Percentiles rank a stretch among this genome's conserved stretches.
These are phyloP conservation scores for Gobius niger DNA, from an alignment of 2,113 vertebrate species.

Conservation along the genomic window DNA sequence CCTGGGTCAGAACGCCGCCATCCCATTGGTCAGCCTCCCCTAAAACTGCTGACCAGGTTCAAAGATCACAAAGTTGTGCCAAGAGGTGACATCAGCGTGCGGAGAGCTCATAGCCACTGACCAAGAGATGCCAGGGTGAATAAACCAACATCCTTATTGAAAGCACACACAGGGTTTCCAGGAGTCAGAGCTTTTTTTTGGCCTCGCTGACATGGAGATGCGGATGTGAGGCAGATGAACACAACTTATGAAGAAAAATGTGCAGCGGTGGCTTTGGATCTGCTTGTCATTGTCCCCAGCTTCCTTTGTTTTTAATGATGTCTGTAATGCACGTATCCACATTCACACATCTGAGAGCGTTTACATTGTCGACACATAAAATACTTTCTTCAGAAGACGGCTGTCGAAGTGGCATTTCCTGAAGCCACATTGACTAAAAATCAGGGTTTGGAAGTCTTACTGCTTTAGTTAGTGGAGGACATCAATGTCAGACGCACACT, in stretches of 20 bases:
- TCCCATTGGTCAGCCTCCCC: constrained; percentile 45
- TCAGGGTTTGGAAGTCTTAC: background rate
- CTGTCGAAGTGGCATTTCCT: constrained; percentile 1
- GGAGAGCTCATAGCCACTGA: constrained; percentile 57
- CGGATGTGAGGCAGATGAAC: constrained; percentile 44
- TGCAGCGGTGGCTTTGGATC: constrained; percentile 28
- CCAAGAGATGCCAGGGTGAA: constrained; percentile 53
- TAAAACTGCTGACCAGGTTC: constrained; percentile 71
- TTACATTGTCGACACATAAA: constrained; percentile 7
- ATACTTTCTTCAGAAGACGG: background rate
- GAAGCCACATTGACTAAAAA: background rate
- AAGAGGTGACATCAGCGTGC: constrained; percentile 73
- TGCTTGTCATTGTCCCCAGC: constrained; percentile 39
- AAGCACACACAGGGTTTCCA: constrained; percentile 27
- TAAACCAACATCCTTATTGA: constrained; percentile 68
- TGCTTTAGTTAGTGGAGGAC: background rate
- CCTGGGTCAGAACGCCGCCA: constrained; percentile 30
- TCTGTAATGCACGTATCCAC: background rate
- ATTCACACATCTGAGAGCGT: background rate
- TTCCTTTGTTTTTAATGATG: constrained; percentile 35
- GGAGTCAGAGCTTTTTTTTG: constrained; percentile 17
- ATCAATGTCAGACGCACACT: background rate
- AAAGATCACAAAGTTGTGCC: constrained; percentile 72
- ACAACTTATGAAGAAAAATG: constrained; percentile 41
- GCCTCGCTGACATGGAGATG: constrained; percentile 16